Base-by-base conservation (phyloP, 2,888 invertebrate genomes). In the Platycheirus rosarum region DNA sequence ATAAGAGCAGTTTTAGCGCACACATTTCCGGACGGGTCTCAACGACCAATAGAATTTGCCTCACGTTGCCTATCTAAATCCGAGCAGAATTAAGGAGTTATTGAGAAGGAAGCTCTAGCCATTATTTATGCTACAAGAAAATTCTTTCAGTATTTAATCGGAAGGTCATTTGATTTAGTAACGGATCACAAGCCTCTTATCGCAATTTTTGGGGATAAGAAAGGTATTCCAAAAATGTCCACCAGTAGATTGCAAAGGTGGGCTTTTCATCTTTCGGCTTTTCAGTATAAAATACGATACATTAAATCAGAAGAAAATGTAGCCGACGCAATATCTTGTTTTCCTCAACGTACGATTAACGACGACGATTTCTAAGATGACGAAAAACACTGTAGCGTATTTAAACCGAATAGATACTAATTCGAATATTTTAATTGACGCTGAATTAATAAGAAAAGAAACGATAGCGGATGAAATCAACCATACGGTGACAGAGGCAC, bases 11-110 rank as follows among this genome's bases (percentile, higher is more conserved):
- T 89, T 8, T 69, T 89, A 14, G 85, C 85, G 2, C 89, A 89
- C 55, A 84, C 84, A 14, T 86, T 84, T 48, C 78, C 76, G 23
- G 87, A 89, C 82, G 88, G 88, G 13, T 74, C 84, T 42, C 88
- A 89, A 84, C 71, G 87, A 49, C 90, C 89, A 7, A 88, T 90
- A 20, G 85, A 86, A 7, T 89, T 86, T 85, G 88, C 88, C 0
- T 88, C 87, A 26, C 79, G 73, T 85, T 88, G 76, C 46, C 86
- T 86, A 75, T 86, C 53, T 71, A 86, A 53, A 48, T 85, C 86
- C 1, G 85, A 89, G 49, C 84, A 84, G 66, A 84, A 82, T 42
- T 86, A 87, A 76, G 88, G 77, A 4, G 84, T 85, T 29, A 76
- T 86, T 13, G 86, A 87, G 32, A n/a, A n/a, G n/a, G n/a, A n/a